phyloP scores from a whole-genome alignment of 2,113 vertebrate species.

The Prinia subflava region DNA sequence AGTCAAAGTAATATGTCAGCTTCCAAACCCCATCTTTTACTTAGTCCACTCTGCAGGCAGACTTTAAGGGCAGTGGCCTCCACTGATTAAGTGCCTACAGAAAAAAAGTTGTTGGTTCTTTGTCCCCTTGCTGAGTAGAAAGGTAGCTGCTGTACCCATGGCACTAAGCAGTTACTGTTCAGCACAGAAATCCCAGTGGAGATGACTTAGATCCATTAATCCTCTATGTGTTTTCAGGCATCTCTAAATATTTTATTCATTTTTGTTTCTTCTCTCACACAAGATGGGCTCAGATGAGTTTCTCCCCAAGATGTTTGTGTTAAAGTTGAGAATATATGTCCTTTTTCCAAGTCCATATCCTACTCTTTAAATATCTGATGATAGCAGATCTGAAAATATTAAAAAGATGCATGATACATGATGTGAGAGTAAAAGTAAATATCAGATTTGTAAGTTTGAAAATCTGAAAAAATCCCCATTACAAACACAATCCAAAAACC shows the following conservation, averaged over 20 bases:
- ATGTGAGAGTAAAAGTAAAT: neutral
- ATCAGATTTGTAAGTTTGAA: neutral
- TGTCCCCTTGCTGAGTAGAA: neutral
- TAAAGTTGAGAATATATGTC: neutral
- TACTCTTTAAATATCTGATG: neutral
- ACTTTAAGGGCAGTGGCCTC: neutral
- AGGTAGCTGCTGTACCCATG: neutral
- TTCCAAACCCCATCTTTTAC: neutral
- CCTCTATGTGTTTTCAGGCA: neutral
- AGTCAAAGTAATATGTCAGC: neutral
- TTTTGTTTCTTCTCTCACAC: neutral
- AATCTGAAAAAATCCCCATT: accelerated
- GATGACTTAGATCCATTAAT: neutral
- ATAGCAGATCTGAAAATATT: neutral
- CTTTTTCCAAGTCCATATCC: neutral
- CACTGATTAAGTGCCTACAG: neutral
- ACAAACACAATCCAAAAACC: neutral
- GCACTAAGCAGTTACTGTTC: neutral
- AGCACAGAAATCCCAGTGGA: neutral
- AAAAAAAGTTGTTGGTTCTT: neutral
- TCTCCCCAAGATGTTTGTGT: accelerated
- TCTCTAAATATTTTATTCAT: neutral
- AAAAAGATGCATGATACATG: neutral
- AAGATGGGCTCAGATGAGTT: neutral
- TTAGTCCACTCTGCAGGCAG: neutral